These are phyloP conservation scores for Mechanitis mazaeus DNA, from an alignment of 2,888 invertebrate genomes.

Conservation along the genomic window DNA sequence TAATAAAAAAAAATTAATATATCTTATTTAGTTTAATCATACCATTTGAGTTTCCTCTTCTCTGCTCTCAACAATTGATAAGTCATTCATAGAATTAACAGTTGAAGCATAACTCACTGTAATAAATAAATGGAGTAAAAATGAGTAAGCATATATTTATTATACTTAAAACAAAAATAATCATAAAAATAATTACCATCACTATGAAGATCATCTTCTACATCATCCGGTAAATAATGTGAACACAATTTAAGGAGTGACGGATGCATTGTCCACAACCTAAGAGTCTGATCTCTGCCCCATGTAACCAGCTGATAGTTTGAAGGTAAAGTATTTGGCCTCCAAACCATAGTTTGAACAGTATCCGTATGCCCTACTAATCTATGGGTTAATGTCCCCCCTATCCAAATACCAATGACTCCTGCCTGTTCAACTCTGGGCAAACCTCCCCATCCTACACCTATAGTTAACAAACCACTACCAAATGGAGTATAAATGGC, in stretches of 20 bases:
- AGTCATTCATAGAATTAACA: conserved; percentile 59
- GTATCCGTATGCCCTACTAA: conserved; percentile 97
- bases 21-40: conserved; percentile 26
- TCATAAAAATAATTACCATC: conserved; percentile 50
- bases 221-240: conserved; percentile 80
- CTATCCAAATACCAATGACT: conserved; percentile 73
- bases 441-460: conserved; percentile 90
- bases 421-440: conserved; percentile 86
- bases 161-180: neutral
- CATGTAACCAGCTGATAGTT: conserved; percentile 94
- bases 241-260: conserved; percentile 87
- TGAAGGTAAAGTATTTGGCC: conserved; percentile 80
- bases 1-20: neutral
- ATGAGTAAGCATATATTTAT: conserved; percentile 2
- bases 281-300: conserved; percentile 94
- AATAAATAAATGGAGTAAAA: conserved; percentile 5
- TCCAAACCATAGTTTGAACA: conserved; percentile 96
- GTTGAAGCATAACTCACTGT: conserved; percentile 66
- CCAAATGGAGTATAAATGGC: conserved; percentile 96
- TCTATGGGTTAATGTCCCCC: conserved; percentile 86
- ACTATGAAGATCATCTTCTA: conserved; percentile 74
- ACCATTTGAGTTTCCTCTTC: conserved; percentile 65
- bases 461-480: conserved; percentile 92
- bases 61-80: conserved; percentile 51
- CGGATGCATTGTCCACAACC: conserved; percentile 93